Evolutionary conservation across 2,888 invertebrate genomes (phyloP).

Genomic region (Ichneumon xanthorius): DNA sequence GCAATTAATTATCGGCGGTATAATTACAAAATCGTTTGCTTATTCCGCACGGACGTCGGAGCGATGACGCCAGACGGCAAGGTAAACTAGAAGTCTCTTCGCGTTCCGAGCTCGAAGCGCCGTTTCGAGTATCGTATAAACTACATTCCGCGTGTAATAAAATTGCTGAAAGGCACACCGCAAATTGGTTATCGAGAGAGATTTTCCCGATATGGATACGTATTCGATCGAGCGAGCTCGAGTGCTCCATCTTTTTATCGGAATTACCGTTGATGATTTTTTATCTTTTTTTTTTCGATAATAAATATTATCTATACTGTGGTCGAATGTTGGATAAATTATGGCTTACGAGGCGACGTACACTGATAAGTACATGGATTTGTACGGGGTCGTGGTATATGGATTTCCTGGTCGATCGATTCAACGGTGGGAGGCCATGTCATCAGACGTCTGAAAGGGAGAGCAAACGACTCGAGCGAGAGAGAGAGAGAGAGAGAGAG

Average conservation of each 20-base stretch:
- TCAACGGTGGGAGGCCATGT: conserved; percentile 45
- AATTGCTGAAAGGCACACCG: conserved; percentile 28
- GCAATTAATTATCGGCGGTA: conserved; percentile 56
- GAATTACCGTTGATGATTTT: conserved; percentile 33
- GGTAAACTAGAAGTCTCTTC: conserved; percentile 16
- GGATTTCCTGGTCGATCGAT: conserved; percentile 67
- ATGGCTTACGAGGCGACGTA: neutral
- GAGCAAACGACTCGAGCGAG: conserved; percentile 11
- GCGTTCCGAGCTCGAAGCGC: conserved; percentile 35
- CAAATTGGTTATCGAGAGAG: conserved; percentile 43
- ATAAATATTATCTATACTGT: neutral
- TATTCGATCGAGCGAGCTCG: conserved; percentile 10
- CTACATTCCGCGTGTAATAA: conserved; percentile 42
- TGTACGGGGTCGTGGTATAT: conserved; percentile 42
- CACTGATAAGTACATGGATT: conserved; percentile 37
- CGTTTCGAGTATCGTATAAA: conserved; percentile 51
- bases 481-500: neutral
- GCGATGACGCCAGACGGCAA: conserved; percentile 53
- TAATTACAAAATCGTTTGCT: conserved; percentile 33
- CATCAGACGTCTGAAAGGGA: conserved; percentile 50
- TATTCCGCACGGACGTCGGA: conserved; percentile 29
- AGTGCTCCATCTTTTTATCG: conserved; percentile 41
- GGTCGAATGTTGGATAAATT: conserved; percentile 18
- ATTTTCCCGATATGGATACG: conserved; percentile 42
- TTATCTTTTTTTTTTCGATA: conserved; percentile 14